phyloP scores from a whole-genome alignment of 2,113 vertebrate species.

The Trochalopteron elliotii region DNA sequence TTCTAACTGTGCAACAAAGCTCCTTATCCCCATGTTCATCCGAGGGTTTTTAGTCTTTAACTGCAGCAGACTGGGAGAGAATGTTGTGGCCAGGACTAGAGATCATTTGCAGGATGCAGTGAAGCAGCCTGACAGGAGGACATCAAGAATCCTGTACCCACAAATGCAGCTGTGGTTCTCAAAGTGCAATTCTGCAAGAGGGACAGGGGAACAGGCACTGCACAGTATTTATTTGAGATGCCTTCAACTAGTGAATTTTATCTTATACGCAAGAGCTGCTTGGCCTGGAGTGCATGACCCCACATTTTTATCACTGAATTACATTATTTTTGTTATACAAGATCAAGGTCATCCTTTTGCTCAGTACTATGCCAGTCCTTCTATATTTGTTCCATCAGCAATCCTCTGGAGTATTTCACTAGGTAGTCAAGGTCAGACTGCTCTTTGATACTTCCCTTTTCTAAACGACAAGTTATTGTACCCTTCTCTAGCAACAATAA shows the following conservation, averaged over 20 bases:
- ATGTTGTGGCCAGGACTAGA: neutral
- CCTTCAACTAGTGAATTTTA: neutral
- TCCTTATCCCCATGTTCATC: neutral
- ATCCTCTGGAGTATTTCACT: neutral
- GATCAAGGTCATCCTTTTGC: slow-evolving; percentile 17
- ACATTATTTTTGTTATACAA: neutral
- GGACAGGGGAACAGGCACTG: neutral
- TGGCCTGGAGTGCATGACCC: neutral
- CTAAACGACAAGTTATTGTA: neutral
- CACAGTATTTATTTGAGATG: neutral
- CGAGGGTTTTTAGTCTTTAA: neutral
- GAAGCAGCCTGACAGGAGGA: neutral
- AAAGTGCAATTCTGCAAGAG: neutral
- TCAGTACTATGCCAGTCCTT: neutral
- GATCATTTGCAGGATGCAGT: neutral
- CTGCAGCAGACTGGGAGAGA: rapidly evolving
- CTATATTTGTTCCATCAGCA: neutral
- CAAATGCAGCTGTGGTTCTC: neutral
- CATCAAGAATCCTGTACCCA: neutral
- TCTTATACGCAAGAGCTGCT: neutral
- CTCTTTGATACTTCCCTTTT: neutral
- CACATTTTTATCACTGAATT: neutral
- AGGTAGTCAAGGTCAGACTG: neutral
- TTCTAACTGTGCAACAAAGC: neutral
- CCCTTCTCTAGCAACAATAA: neutral